A percentile compares a stretch with the other conserved stretches of the same genome.
phyloP scores from a whole-genome alignment of 2,888 invertebrate species.

The Carterocephalus palaemon region DNA sequence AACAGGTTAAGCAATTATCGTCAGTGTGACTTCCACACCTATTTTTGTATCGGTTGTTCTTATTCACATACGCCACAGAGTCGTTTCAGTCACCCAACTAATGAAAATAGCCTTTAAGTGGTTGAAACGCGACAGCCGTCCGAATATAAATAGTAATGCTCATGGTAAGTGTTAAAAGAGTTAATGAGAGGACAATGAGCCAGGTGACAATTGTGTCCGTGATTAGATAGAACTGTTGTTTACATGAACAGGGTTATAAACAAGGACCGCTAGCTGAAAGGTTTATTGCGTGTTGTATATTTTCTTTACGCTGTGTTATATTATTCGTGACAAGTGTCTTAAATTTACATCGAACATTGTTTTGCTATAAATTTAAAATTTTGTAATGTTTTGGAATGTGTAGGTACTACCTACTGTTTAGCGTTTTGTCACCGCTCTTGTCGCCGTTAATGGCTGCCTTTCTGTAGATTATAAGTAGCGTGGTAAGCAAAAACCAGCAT shows the following conservation, averaged over 20 bases:
- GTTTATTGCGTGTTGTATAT: constrained; percentile 58
- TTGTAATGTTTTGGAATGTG: constrained; percentile 42
- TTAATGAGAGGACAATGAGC: constrained; percentile 33
- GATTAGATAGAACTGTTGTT: constrained; percentile 38
- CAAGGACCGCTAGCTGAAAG: constrained; percentile 53
- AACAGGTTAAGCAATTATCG: constrained; percentile 48
- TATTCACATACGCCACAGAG: no score
- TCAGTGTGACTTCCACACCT: constrained; percentile 50
- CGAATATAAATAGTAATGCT: constrained; percentile 49
- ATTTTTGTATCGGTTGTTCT: constrained; percentile 40
- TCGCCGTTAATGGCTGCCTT: constrained; percentile 63
- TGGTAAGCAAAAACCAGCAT: constrained; percentile 37
- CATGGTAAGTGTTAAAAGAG: constrained; percentile 42
- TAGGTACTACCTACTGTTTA: constrained; percentile 37
- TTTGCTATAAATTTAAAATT: constrained; percentile 44
- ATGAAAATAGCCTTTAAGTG: constrained; percentile 21
- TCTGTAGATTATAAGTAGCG: constrained; percentile 33
- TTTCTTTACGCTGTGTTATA: constrained; percentile 51
- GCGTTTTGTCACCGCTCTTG: constrained; percentile 58
- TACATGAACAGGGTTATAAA: constrained; percentile 46
- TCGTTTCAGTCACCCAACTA: constrained; percentile 7
- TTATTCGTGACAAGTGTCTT: constrained; percentile 44
- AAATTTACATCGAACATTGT: constrained; percentile 50
- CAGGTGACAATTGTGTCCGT: constrained; percentile 33
- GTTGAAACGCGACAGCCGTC: constrained; percentile 45